Evolutionary conservation across 2,888 invertebrate species (phyloP), one percentile per base, ranked within the genome.

Genomic region (Sarcophaga caerulescens): DNA sequence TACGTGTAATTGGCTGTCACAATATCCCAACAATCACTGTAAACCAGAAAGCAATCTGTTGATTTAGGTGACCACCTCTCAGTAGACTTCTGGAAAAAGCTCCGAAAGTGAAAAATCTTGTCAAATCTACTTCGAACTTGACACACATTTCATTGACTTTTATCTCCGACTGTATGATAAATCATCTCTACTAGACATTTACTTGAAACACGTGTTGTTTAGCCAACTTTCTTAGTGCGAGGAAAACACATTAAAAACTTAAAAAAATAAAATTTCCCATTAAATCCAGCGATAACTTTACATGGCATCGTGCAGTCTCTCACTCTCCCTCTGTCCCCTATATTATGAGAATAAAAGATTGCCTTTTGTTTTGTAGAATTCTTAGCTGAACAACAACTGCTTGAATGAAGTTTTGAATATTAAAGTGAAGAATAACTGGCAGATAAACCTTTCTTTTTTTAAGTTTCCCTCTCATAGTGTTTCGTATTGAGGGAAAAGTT

Each of bases 201-300:
- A 35, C 35, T 35, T 35, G 8, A 35, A 35, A 35, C 8, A 35
- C 35, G 2, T 2, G 8, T 35, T 10, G 35, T 10, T 10, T 10
- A 10, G 35, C 11, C 35, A 57, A 65, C 35, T 75, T 68, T 63
- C 21, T 44, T 68, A 35, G n/a, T 11, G 47, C 25, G 12, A 17
- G 75, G 11, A 70, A 70, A 76, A 63, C 45, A n/a, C 14, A 59
- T 76, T 75, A 65, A 69, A 52, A 74, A 75, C 62, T 69, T 68
- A 35, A 69, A 69, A 69, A 17, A 70, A n/a, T 45, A 25, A n/a
- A 52, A 44, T 63, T 63, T 23, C 6, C 45, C 35, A n/a, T 68
- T 25, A 74, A 62, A 57, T 62, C 21, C n/a, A 23, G 45, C 1
- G 17, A 4, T 11, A 14, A 52, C 17, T 52, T 52, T 52, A 52